Conservation (phyloP, 1,140 invertebrate genomes). For the Drosophila busckii region DNA sequence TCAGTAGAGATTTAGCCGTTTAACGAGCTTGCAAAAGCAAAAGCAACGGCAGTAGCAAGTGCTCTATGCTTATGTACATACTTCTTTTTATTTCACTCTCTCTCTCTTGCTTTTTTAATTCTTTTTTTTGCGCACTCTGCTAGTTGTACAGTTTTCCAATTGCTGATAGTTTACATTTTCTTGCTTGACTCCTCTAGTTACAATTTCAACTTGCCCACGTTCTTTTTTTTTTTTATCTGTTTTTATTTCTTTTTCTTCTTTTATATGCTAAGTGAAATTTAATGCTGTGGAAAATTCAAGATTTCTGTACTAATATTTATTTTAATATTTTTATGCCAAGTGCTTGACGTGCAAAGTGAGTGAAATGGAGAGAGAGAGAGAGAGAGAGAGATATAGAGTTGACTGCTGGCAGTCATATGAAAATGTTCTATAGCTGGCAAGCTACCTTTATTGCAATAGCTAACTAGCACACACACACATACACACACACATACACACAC, state of each 20-base stretch:
- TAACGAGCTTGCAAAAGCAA: conserved; percentile 48
- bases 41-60: conserved; percentile 27
- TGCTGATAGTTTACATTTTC: too few species aligned
- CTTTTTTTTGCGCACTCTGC: too few species aligned
- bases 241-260: conserved; percentile 12
- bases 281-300: conserved; percentile 66
- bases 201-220: too few species aligned
- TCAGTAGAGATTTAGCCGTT: conserved; percentile 40
- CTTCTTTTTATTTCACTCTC: background rate
- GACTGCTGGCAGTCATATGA: too few species aligned
- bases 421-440: conserved; percentile 37
- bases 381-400: background rate
- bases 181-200: too few species aligned
- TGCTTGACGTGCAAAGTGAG: too few species aligned
- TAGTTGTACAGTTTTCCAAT: too few species aligned
- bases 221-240: background rate
- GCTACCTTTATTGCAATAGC: conserved; percentile 4
- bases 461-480: conserved; percentile 11
- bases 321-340: conserved; percentile 39
- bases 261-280: conserved; percentile 61
- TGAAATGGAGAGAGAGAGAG: background rate
- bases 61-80: conserved; percentile 5
- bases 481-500: background rate
- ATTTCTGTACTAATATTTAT: conserved; percentile 59
- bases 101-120: background rate